Conservation (phyloP, 1,140 invertebrate species). For the Cephus cinctus region DNA sequence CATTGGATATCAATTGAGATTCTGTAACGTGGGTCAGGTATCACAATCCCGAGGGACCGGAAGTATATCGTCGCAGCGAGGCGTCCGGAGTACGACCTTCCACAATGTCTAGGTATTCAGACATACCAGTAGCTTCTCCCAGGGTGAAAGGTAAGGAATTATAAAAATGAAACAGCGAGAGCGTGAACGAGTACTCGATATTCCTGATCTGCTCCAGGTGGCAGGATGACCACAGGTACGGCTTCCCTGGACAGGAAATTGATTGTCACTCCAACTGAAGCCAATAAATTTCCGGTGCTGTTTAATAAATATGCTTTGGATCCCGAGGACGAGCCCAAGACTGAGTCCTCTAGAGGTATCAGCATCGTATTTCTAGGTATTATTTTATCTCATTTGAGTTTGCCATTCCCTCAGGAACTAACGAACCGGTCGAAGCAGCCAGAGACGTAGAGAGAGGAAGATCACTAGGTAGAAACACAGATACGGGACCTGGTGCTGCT, state of each 20-base stretch:
- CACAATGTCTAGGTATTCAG: slow-evolving; percentile 48
- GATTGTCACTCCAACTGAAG: slow-evolving; percentile 32
- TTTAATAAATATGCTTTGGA: slow-evolving; percentile 71
- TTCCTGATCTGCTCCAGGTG: slow-evolving; percentile 33
- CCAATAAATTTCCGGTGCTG: slow-evolving; percentile 63
- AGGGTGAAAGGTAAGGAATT: slow-evolving; percentile 31
- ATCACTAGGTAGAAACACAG: too few species aligned
- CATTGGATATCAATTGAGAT: background rate
- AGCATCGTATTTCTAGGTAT: too few species aligned
- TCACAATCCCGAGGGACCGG: slow-evolving; percentile 16
- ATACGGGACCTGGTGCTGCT: too few species aligned
- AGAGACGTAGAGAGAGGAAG: too few species aligned
- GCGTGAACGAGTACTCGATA: slow-evolving; percentile 17
- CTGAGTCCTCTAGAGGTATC: background rate
- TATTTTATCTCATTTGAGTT: too few species aligned
- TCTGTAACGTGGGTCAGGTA: slow-evolving; percentile 6
- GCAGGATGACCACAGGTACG: slow-evolving; percentile 3
- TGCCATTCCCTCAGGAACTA: too few species aligned
- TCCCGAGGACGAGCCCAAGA: slow-evolving; percentile 43
- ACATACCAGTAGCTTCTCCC: slow-evolving; percentile 28
- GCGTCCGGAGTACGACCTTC: too few species aligned
- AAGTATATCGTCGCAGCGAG: too few species aligned
- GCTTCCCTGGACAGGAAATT: slow-evolving; percentile 52
- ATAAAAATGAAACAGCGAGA: slow-evolving; percentile 12
- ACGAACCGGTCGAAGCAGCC: too few species aligned